Conservation (phyloP, 2,113 vertebrate species). For the Irena cyanogastra region DNA sequence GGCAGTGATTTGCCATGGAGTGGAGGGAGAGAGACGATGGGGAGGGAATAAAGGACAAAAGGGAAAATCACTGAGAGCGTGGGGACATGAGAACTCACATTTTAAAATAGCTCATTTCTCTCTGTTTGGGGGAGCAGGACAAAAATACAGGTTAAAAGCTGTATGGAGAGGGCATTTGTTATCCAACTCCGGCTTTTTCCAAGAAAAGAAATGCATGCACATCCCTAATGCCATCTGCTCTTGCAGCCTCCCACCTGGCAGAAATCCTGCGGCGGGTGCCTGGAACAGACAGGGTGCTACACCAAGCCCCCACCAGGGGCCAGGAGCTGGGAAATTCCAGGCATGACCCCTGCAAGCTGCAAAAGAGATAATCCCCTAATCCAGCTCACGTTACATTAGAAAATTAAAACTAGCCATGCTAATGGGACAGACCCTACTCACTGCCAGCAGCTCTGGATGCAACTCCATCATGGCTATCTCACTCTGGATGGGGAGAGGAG, state of each 20-base stretch:
- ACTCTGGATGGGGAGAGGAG: neutral
- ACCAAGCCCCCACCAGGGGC: accelerated
- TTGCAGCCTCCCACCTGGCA: neutral
- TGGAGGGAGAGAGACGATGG: neutral
- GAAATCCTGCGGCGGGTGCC: neutral
- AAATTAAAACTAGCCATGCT: slow-evolving; percentile 50
- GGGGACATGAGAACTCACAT: neutral
- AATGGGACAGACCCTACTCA: neutral
- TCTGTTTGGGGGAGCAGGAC: neutral
- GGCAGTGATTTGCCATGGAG: neutral
- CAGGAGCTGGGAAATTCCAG: neutral
- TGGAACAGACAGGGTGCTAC: neutral
- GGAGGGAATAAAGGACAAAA: neutral
- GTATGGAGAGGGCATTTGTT: neutral
- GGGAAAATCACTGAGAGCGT: neutral
- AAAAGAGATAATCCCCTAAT: slow-evolving; percentile 46
- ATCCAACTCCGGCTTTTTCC: neutral
- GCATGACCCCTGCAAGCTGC: neutral
- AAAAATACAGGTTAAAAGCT: neutral
- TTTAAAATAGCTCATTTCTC: neutral
- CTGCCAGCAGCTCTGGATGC: neutral
- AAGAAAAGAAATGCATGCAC: neutral
- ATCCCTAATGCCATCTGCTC: neutral
- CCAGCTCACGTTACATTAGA: slow-evolving; percentile 52
- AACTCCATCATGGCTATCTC: neutral